Conservation (phyloP, 1,140 invertebrate genomes). For the Teleopsis dalmanni region DNA sequence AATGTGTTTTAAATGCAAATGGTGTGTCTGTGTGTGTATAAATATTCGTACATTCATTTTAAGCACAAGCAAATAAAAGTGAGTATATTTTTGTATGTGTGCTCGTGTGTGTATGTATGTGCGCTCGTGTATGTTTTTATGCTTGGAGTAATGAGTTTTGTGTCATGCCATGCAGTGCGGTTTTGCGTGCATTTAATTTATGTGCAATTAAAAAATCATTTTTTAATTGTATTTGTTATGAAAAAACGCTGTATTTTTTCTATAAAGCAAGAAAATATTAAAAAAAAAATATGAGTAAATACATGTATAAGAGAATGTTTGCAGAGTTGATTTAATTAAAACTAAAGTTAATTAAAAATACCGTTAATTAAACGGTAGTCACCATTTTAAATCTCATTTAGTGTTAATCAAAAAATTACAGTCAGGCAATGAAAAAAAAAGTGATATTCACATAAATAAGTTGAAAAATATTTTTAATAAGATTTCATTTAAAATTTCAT, state of each 20-base stretch:
- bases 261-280: too few species aligned
- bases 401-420: too few species aligned
- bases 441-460: too few species aligned
- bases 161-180: background rate
- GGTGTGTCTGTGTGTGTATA: background rate
- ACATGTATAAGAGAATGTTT: background rate
- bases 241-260: too few species aligned
- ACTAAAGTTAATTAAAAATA: slow-evolving; percentile 4
- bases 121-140: background rate
- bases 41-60: background rate
- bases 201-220: slow-evolving; percentile 16
- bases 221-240: too few species aligned
- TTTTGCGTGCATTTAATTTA: slow-evolving; percentile 13
- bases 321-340: slow-evolving; percentile 7
- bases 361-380: slow-evolving; percentile 7
- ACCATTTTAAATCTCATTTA: too few species aligned
- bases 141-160: background rate
- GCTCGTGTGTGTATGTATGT: background rate
- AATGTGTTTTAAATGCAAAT: background rate
- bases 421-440: too few species aligned
- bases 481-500: too few species aligned
- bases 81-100: background rate
- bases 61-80: background rate
- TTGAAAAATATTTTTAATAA: too few species aligned
- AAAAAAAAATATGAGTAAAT: background rate